These are phyloP conservation scores for Neotoma lepida DNA, from an alignment of 2,113 vertebrate species.

Conservation along the genomic window DNA sequence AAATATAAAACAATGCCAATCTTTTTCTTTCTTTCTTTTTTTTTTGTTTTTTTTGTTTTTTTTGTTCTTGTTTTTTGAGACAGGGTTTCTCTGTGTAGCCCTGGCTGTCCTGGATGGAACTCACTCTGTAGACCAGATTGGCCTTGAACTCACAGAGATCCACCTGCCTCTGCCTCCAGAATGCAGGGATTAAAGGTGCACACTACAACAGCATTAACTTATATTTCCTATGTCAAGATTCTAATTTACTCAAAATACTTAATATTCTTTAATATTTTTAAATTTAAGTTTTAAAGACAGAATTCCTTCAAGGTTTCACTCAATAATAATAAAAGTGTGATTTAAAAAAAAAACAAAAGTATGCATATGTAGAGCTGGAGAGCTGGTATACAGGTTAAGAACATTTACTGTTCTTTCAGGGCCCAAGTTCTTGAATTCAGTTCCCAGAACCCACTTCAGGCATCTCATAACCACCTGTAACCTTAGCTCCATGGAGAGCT, in stretches of 20 bases:
- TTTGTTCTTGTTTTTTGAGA: neutral
- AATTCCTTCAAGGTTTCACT: neutral
- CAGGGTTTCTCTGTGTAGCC: neutral
- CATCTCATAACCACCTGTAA: neutral
- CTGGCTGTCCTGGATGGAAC: neutral
- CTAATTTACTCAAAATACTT: neutral
- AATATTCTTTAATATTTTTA: slow-evolving; percentile 21
- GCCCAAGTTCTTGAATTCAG: neutral
- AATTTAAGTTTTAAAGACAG: slow-evolving; percentile 27
- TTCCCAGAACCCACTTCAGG: neutral
- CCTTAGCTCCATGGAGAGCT: neutral
- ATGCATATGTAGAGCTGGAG: neutral
- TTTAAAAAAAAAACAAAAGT: neutral
- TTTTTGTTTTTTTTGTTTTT: neutral
- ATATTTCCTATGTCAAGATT: slow-evolving; percentile 24
- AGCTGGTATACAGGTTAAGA: neutral
- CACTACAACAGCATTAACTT: neutral
- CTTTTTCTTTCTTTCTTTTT: neutral
- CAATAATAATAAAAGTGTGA: neutral
- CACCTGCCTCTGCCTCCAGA: neutral
- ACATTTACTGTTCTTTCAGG: neutral
- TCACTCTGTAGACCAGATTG: neutral
- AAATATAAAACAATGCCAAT: neutral
- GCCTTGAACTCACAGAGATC: neutral
- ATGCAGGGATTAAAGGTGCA: neutral